phyloP scores from a whole-genome alignment of 2,113 vertebrate genomes.

The Colistium nudipinnis region DNA sequence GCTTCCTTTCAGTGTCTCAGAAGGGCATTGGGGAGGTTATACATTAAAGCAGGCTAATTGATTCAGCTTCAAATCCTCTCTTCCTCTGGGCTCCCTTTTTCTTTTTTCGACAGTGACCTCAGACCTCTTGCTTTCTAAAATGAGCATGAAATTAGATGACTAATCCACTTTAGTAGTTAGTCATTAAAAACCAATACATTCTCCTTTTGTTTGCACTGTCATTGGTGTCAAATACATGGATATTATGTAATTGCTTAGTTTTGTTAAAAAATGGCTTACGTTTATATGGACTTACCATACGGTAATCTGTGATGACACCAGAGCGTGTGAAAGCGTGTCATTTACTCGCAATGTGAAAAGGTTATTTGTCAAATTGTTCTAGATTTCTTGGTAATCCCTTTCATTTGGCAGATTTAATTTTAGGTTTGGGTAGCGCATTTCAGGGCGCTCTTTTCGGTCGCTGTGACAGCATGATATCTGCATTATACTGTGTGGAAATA shows the following conservation, averaged over 20 bases:
- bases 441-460: no score
- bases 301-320: constrained; percentile 3
- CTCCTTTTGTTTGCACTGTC: constrained; percentile 3
- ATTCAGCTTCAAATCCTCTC: constrained; percentile 52
- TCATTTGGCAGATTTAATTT: no score
- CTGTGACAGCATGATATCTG: constrained; percentile 75
- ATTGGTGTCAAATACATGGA: not conserved
- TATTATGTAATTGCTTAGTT: constrained; percentile 21
- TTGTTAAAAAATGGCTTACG: constrained; percentile 1
- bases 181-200: constrained; percentile 15
- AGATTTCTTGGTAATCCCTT: not conserved
- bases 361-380: constrained; percentile 2
- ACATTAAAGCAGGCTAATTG: constrained; percentile 50
- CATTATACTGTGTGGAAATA: constrained; percentile 74
- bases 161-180: constrained; percentile 45
- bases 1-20: not conserved
- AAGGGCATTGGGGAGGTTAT: constrained; percentile 33
- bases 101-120: constrained; percentile 19
- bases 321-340: not conserved
- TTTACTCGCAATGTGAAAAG: not conserved
- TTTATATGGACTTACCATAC: no score
- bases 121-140: constrained; percentile 28
- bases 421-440: no score
- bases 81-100: constrained; percentile 1
- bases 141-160: constrained; percentile 56